A percentile compares a stretch with the other conserved stretches of the same genome.
Evolutionary conservation across 2,888 invertebrate genomes (phyloP).

Genomic region (Drosophila helvetica): DNA sequence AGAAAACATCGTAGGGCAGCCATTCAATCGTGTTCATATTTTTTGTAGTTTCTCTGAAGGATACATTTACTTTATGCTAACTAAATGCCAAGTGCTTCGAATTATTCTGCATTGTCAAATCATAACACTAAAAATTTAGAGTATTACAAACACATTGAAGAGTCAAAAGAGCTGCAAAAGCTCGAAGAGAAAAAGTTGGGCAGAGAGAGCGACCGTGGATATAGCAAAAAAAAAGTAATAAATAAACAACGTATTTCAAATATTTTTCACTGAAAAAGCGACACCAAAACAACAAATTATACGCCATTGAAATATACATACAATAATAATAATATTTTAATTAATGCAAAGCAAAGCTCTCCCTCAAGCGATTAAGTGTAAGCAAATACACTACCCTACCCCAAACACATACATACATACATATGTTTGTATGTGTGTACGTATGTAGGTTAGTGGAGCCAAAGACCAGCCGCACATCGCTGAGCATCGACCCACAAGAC

Average conservation of each 20-base stretch:
- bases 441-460: background rate
- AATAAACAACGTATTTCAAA: constrained; percentile 28
- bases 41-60: too few species aligned
- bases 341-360: background rate
- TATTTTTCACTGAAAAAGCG: background rate
- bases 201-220: background rate
- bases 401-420: background rate
- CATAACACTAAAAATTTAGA: background rate
- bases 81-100: background rate
- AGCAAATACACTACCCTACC: background rate
- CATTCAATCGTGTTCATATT: too few species aligned
- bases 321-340: background rate
- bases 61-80: background rate
- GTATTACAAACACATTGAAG: background rate
- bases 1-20: background rate
- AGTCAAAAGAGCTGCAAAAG: too few species aligned
- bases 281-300: background rate
- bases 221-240: constrained; percentile 12
- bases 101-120: background rate
- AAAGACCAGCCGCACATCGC: background rate
- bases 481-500: background rate
- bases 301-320: too few species aligned
- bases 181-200: background rate
- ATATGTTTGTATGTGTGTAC: background rate
- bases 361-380: background rate